These are phyloP conservation scores for Peromyscus polionotus DNA, from an alignment of 2,113 vertebrate species.

Conservation along the genomic window DNA sequence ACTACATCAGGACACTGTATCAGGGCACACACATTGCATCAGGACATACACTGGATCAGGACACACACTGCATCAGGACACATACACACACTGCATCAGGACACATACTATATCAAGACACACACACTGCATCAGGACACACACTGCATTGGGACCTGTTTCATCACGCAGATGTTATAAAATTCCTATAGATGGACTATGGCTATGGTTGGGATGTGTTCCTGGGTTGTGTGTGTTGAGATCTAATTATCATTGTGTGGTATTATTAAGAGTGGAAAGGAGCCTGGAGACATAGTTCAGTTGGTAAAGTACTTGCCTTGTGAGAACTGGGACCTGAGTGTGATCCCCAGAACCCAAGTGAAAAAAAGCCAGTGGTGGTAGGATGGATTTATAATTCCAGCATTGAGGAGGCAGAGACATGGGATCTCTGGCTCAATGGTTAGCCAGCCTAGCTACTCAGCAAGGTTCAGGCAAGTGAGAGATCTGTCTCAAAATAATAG, in stretches of 20 bases:
- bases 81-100: fast-evolving
- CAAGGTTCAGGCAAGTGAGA: background rate
- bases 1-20: too few species aligned
- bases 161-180: background rate
- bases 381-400: background rate
- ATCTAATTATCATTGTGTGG: background rate
- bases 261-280: background rate
- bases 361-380: background rate
- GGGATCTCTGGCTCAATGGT: background rate
- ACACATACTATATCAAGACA: background rate
- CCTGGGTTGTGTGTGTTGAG: background rate
- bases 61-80: too few species aligned
- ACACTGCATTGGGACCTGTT: background rate
- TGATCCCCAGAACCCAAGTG: background rate
- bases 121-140: background rate
- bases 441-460: background rate
- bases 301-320: background rate
- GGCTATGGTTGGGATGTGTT: background rate
- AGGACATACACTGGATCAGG: too few species aligned
- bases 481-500: background rate
- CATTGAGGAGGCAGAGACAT: background rate
- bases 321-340: background rate
- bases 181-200: background rate
- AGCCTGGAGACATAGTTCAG: background rate
- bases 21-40: too few species aligned